A percentile compares a stretch with the other conserved stretches of the same genome.
These are phyloP conservation scores for Cylloceria caligata DNA, from an alignment of 2,888 invertebrate species.

Conservation along the genomic window DNA sequence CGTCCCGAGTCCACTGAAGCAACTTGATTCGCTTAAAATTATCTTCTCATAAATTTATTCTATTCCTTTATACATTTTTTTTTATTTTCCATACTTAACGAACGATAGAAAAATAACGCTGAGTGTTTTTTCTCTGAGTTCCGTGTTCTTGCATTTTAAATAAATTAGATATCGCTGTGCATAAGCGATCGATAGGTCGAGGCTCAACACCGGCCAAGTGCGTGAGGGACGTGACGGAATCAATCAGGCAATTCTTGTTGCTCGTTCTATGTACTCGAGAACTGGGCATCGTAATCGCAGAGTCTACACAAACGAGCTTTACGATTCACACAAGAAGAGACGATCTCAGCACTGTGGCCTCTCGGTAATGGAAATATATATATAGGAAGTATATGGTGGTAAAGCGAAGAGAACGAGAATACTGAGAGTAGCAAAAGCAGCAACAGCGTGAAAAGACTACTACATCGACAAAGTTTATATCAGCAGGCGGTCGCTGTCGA, in stretches of 20 bases:
- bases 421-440: neutral
- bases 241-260: slow-evolving; percentile 12
- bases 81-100: neutral
- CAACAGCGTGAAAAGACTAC: slow-evolving; percentile 16
- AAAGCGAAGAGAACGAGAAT: slow-evolving; percentile 13
- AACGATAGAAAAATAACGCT: neutral
- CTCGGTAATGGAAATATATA: slow-evolving; percentile 27
- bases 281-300: slow-evolving; percentile 15
- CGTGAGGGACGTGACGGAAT: slow-evolving; percentile 13
- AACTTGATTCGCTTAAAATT: too few relatives aligned
- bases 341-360: slow-evolving; percentile 5
- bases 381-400: slow-evolving; percentile 17
- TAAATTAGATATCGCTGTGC: slow-evolving; percentile 5
- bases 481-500: slow-evolving; percentile 41
- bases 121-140: neutral
- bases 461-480: slow-evolving; percentile 17
- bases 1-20: too few relatives aligned
- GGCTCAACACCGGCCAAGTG: neutral
- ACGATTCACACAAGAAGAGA: slow-evolving; percentile 22
- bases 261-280: neutral
- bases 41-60: neutral
- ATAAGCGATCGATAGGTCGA: slow-evolving; percentile 20
- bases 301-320: neutral
- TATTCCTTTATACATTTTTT: too few relatives aligned
- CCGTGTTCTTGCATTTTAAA: neutral